These are phyloP conservation scores for Parazoanthus atlanticus DNA, from an alignment of 92 coral and sea anemone species.

Conservation along the genomic window DNA sequence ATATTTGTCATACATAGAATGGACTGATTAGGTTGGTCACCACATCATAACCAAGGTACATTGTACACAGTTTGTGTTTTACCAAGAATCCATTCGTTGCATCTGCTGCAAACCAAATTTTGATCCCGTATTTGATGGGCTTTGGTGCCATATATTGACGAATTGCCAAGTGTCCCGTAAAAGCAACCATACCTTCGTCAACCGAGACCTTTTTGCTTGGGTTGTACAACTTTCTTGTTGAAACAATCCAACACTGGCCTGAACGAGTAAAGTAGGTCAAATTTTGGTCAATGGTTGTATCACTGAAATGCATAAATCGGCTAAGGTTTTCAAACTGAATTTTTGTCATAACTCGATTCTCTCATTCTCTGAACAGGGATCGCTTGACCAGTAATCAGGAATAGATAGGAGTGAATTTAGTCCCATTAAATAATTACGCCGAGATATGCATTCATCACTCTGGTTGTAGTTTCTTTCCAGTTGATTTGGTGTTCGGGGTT, in stretches of 20 bases:
- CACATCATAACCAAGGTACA: constrained; percentile 39
- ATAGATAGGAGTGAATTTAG: neutral
- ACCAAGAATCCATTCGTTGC: neutral
- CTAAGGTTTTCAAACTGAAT: neutral
- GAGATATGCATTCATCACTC: constrained; percentile 26
- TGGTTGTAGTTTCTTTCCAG: constrained; percentile 15
- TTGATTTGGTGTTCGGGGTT: neutral
- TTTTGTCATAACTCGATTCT: constrained; percentile 17
- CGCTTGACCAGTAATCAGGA: constrained; percentile 12
- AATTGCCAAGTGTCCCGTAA: constrained; percentile 32
- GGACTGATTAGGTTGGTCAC: constrained; percentile 33
- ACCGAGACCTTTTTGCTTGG: constrained; percentile 6
- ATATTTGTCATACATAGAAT: constrained; percentile 10
- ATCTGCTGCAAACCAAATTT: neutral
- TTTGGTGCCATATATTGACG: constrained; percentile 27
- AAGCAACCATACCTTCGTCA: constrained; percentile 15
- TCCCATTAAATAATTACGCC: constrained; percentile 8
- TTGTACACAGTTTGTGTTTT: neutral
- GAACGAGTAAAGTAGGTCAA: constrained; percentile 43
- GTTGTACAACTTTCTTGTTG: constrained; percentile 11
- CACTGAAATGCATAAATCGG: constrained; percentile 8
- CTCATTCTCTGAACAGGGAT: constrained; percentile 25
- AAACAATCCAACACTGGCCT: constrained; percentile 31
- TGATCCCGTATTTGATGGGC: constrained; percentile 28
- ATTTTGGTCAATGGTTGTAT: neutral